Evolutionary conservation across 2,113 vertebrate species (phyloP), one percentile per base, ranked within the genome.

Genomic region (Menura novaehollandiae): DNA sequence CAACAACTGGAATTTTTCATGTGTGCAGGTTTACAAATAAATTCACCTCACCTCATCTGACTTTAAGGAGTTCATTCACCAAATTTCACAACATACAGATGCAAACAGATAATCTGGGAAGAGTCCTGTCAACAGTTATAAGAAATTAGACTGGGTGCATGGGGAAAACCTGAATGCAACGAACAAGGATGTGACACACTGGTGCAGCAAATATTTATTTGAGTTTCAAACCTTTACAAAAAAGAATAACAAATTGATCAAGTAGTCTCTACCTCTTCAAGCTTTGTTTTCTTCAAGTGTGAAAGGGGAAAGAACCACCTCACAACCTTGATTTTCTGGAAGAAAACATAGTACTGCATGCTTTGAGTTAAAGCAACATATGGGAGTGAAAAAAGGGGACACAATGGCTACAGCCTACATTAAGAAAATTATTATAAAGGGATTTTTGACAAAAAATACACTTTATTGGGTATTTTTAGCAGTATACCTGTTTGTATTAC

Each of bases 251-350:
- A 52, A 81, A 88, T 41, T 30, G 14, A 52, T 59, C 52, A 77
- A 26, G 41, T 43, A 84, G 11, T 14, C 6, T 63, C 33, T 59
- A 30, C 11, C 30, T 55, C 11, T 66, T 58, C 13, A 37, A 92
- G 44, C 43, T 63, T 68, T 68, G 4, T 41, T 94, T 66, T 35
- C 37, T 72, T 14, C 27, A 72, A 73, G 10, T 7, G 11, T 55
- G 24, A 35, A 78, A 71, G 7, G 5, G 7, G 6, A 17, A 41
- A 66, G 77, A 14, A 0, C 0, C 15, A 46, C 5, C 3, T 2
- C 32, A 69, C 2, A 69, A 53, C 5, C 21, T 18, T 55, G 10
- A 56, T 9, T 53, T 75, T 78, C 88, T 69, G 2, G 13, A 88
- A 68, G 10, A 76, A 91, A 80, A 69, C 28, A 30, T 17, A 55